These are phyloP conservation scores for Drosophila formosana DNA, from an alignment of 2,888 invertebrate genomes.

Conservation along the genomic window DNA sequence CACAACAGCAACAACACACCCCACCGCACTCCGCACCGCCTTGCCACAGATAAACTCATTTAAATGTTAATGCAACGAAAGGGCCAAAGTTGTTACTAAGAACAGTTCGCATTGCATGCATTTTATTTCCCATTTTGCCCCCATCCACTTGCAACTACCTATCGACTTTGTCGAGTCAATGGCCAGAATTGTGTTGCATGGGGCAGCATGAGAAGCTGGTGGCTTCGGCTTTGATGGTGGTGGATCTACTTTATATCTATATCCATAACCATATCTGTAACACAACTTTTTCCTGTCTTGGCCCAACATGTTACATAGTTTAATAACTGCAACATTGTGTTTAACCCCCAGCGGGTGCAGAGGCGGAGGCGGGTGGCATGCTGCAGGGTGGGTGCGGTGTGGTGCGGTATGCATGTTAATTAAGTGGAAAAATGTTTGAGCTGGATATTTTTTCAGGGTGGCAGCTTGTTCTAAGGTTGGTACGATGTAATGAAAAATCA, in stretches of 20 bases:
- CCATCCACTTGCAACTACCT: neutral
- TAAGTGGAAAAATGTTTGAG: constrained; percentile 70
- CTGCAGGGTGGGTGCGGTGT: constrained; percentile 31
- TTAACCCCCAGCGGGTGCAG: constrained; percentile 49
- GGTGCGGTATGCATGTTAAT: constrained; percentile 71
- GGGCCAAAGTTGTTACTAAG: constrained; percentile 50
- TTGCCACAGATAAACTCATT: constrained; percentile 73
- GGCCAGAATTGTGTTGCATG: constrained; percentile 9
- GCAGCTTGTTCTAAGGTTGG: constrained; percentile 30
- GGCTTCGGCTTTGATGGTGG: constrained; percentile 15
- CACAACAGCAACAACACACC: constrained; percentile 3
- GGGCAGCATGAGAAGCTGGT: neutral
- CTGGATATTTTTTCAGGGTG: constrained; percentile 26
- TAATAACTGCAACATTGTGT: constrained; percentile 77
- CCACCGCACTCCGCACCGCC: constrained; percentile 10
- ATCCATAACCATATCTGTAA: constrained; percentile 23
- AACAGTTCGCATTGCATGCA: constrained; percentile 57
- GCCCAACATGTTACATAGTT: constrained; percentile 58
- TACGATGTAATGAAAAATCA: constrained; percentile 42
- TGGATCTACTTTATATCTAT: constrained; percentile 14
- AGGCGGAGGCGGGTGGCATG: constrained; percentile 12
- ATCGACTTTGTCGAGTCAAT: constrained; percentile 31
- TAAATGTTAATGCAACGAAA: constrained; percentile 76
- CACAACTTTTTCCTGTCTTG: constrained; percentile 26
- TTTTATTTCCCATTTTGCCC: constrained; percentile 60